Base-by-base conservation (phyloP, 1,140 invertebrate genomes). In the Hypsibius dujardini region DNA sequence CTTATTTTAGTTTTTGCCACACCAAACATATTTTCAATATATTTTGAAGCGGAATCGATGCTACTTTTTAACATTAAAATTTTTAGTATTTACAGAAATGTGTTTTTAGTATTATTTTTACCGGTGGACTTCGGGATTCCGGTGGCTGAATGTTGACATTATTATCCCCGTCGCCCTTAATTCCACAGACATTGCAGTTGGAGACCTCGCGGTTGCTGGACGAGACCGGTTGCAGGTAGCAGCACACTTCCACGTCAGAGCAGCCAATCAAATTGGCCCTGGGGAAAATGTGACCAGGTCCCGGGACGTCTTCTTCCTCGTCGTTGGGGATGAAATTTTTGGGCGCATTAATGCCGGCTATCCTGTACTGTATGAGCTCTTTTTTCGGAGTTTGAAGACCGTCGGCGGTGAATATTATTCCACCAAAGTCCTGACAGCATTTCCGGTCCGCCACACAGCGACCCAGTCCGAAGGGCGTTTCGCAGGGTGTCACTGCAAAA, bases 381-480 rank as follows among this genome's bases (percentile, higher is more conserved):
- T 67, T 67, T 42, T 67, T 67, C 3, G 62, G 62, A 15, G 62
- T 67, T 3, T 15, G 12, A 12, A 67, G 12, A 7, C 62, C 62
- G 12, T 67, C 62, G 42, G 12, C 45, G 12, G 62, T 67, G 42
- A 67, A 67, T 15, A 67, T 67, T 67, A 67, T 42, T 67, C 62
- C 62, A 15, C 62, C 62, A 42, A 67, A 67, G 45, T 67, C 62
- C 62, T 67, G 62, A 45, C 62, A 67, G 62, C 62, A 67, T 42
- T 67, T 67, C 62, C 62, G 62, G 62, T 67, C 62, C 3, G 62
- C 62, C 62, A 67, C 62, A 42, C 62, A 67, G 7, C 62, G 12
- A 7, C 62, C 62, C 12, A 42, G 3, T 15, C 62, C 62, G 42
- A 67, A 15, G 62, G 62, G 62, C 42, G 62, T 67, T 45, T 67